These are phyloP conservation scores for Spatula clypeata DNA, from an alignment of 2,797 vertebrate genomes.

Conservation along the genomic window DNA sequence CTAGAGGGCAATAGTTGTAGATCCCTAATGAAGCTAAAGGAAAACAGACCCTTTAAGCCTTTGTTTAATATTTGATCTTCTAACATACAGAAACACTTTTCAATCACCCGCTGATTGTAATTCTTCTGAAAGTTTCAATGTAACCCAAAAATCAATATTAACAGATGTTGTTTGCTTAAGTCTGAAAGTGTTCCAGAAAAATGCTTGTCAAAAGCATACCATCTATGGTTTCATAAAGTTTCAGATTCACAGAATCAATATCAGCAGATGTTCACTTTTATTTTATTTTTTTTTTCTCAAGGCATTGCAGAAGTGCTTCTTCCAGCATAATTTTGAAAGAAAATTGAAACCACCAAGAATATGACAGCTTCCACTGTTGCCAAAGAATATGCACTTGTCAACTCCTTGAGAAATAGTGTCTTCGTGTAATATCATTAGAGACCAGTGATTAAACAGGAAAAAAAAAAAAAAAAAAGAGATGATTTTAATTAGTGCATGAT, in stretches of 20 bases:
- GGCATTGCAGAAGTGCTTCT: constrained; percentile 72
- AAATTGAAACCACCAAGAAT: constrained; percentile 30
- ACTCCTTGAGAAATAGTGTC: constrained; percentile 82
- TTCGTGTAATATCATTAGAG: constrained; percentile 82
- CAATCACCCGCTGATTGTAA: constrained; percentile 53
- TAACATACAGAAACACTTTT: constrained; percentile 40
- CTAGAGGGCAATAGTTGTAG: neutral
- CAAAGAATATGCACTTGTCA: constrained; percentile 29
- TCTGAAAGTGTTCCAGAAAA: constrained; percentile 79
- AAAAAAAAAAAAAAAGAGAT: constrained; percentile 73
- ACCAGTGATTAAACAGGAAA: constrained; percentile 85
- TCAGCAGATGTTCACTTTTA: constrained; percentile 79
- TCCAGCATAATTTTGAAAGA: constrained; percentile 63
- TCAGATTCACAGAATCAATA: constrained; percentile 78
- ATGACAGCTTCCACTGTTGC: constrained; percentile 54
- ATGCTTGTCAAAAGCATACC: constrained; percentile 66
- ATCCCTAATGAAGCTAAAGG: constrained; percentile 7
- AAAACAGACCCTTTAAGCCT: constrained; percentile 19
- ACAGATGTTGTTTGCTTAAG: constrained; percentile 83
- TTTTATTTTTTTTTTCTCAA: constrained; percentile 74
- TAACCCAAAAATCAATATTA: constrained; percentile 79
- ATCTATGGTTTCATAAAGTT: constrained; percentile 78
- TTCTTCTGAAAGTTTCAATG: constrained; percentile 63
- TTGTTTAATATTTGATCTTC: constrained; percentile 45
- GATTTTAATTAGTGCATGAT: constrained; percentile 85